Evolutionary conservation across 2,113 vertebrate genomes (phyloP), one percentile per base, ranked within the genome.

Genomic region (Pomatorhinus ruficollis): DNA sequence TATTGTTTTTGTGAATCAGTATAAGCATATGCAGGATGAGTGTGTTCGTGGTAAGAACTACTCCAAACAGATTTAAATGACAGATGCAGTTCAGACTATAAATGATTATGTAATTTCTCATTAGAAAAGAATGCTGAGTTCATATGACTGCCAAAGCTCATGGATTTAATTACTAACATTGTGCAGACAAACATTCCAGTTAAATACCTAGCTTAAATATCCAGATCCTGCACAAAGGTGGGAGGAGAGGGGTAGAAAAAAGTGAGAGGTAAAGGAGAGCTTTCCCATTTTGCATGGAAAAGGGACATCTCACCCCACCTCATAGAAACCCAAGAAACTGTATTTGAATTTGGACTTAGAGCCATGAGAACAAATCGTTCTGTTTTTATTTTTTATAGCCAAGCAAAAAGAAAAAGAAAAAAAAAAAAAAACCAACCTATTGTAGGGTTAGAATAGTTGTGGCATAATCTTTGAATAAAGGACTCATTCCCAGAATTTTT

Each of bases 61-160:
- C 78, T 83, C 33, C 79, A 86, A 56, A 87, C 93, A 95, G 94
- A 97, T 93, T 93, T 84, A 89, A 93, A 88, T 87, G 92, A 91
- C 94, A 97, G 93, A 96, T 97, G 96, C 81, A 79, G 35, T 85
- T 95, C 94, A 74, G 81, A 85, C 63, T 57, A 52, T 69, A 95
- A 89, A 75, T 60, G 87, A 87, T 96, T 93, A 89, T 1, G 7
- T 93, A 95, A 95, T 95, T 95, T 82, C 96, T 90, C 87, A 82
- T 90, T 91, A 24, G 52, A 68, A 86, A 84, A 90, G 93, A 93
- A 82, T 92, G 97, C 96, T 94, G 95, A 97, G 87, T 96, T 98
- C 95, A 93, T 83, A 82, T 35, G 83, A 75, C 91, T 85, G 70
- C 78, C 69, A 94, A 74, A 93, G 91, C 84, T 95, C 94, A 88